Evolutionary conservation across 2,113 vertebrate genomes (phyloP).

Genomic region (Mesoclemmys tuberculata): DNA sequence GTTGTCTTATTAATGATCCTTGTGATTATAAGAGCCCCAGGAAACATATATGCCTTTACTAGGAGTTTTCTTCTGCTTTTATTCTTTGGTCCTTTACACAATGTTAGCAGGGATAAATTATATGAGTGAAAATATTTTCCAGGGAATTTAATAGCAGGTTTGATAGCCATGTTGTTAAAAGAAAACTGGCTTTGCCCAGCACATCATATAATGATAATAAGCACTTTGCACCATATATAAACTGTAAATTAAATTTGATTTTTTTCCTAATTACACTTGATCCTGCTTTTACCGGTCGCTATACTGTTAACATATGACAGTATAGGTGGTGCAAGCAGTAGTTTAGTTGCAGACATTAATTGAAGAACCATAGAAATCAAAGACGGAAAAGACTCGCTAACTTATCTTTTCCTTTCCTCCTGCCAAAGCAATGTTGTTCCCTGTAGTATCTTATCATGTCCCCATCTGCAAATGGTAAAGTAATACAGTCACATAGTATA

Average conservation of each 20-base stretch:
- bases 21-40: background rate
- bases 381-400: background rate
- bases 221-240: background rate
- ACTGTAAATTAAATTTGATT: rapidly evolving
- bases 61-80: background rate
- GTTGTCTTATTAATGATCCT: background rate
- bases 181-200: no score
- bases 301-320: background rate
- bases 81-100: background rate
- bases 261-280: background rate
- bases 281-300: background rate
- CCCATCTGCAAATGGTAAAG: background rate
- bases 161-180: no score
- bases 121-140: background rate
- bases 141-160: background rate
- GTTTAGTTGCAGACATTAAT: rapidly evolving
- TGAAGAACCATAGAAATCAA: background rate
- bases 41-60: background rate
- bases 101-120: background rate
- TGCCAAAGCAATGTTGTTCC: background rate
- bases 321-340: no score
- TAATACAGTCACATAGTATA: background rate
- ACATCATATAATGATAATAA: background rate
- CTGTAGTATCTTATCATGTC: background rate
- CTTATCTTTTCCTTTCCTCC: rapidly evolving